A percentile compares a stretch with the other conserved stretches of the same genome.
phyloP scores from a whole-genome alignment of 2,888 invertebrate species.

The Neoaliturus tenellus region DNA sequence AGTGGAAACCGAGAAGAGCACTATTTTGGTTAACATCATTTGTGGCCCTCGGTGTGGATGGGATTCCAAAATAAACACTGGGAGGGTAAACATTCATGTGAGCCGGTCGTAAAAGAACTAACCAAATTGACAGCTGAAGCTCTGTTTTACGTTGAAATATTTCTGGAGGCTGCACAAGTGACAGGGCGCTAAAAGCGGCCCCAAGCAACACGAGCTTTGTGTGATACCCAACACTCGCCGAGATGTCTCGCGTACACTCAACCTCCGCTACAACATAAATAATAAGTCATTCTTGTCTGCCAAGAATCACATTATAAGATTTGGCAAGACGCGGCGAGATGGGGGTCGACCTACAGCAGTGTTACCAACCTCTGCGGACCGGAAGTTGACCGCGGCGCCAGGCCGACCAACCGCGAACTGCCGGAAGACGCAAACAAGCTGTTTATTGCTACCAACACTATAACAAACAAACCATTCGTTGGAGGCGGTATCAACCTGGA shows the following conservation, averaged over 20 bases:
- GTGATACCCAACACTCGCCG: not conserved
- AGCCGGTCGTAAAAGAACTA: constrained; percentile 25
- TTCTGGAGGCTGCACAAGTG: constrained; percentile 20
- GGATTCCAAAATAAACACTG: constrained; percentile 16
- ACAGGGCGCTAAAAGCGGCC: constrained; percentile 18
- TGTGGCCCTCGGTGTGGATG: not conserved
- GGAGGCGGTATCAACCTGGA: not conserved
- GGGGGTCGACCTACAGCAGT: constrained; percentile 31
- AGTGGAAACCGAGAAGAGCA: not conserved
- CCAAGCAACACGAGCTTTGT: not conserved
- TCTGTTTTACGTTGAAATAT: constrained; percentile 32
- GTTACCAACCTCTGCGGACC: constrained; percentile 1
- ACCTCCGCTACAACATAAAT: constrained; percentile 33
- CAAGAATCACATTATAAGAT: constrained; percentile 45
- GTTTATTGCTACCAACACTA: constrained; percentile 33
- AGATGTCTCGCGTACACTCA: constrained; percentile 20
- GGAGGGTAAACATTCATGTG: constrained; percentile 24
- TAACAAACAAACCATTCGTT: constrained; percentile 29
- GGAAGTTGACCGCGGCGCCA: constrained; percentile 38
- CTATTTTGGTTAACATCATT: not conserved
- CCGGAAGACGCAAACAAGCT: constrained; percentile 36
- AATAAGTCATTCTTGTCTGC: constrained; percentile 28
- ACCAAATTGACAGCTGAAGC: constrained; percentile 20
- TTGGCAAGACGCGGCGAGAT: constrained; percentile 8
- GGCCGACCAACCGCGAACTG: constrained; percentile 13